phyloP scores from a whole-genome alignment of 2,888 invertebrate species.

The Sclerodermus sp. region DNA sequence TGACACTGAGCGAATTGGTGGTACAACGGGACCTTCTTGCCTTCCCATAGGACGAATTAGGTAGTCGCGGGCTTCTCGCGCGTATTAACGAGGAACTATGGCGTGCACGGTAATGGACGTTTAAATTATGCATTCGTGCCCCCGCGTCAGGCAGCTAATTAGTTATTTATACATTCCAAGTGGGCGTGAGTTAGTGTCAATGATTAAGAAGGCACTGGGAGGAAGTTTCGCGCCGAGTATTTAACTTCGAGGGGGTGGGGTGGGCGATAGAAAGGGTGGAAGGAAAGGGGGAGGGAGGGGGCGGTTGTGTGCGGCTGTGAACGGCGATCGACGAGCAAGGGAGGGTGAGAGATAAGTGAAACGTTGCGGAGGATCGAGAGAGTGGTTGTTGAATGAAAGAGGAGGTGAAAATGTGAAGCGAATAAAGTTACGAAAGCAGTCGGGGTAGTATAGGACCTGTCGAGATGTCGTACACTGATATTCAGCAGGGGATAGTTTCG shows the following conservation, averaged over 20 bases:
- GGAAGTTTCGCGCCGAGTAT: conserved; percentile 42
- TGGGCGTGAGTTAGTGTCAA: conserved; percentile 47
- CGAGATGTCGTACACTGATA: conserved; percentile 18
- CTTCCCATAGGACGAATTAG: conserved; percentile 25
- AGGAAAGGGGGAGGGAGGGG: background rate
- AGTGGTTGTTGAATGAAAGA: background rate
- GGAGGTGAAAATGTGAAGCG: background rate
- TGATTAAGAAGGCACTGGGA: conserved; percentile 40
- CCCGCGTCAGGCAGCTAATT: conserved; percentile 32
- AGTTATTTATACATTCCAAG: conserved; percentile 50
- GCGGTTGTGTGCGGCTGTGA: background rate
- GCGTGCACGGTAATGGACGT: conserved; percentile 42
- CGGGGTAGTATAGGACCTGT: conserved; percentile 5
- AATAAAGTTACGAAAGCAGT: background rate
- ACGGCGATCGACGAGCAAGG: conserved; percentile 5
- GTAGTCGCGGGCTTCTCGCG: conserved; percentile 21
- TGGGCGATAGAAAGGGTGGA: conserved; percentile 5
- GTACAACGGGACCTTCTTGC: conserved; percentile 4
- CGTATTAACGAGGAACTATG: conserved; percentile 35
- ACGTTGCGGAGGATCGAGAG: too few species aligned
- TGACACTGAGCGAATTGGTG: too few species aligned
- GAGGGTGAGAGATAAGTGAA: background rate
- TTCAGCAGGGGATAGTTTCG: conserved; percentile 29
- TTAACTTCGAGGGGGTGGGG: conserved; percentile 45
- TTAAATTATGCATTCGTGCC: conserved; percentile 48